These are phyloP conservation scores for Cherax destructor DNA, from an alignment of 1,140 invertebrate species.

Conservation along the genomic window DNA sequence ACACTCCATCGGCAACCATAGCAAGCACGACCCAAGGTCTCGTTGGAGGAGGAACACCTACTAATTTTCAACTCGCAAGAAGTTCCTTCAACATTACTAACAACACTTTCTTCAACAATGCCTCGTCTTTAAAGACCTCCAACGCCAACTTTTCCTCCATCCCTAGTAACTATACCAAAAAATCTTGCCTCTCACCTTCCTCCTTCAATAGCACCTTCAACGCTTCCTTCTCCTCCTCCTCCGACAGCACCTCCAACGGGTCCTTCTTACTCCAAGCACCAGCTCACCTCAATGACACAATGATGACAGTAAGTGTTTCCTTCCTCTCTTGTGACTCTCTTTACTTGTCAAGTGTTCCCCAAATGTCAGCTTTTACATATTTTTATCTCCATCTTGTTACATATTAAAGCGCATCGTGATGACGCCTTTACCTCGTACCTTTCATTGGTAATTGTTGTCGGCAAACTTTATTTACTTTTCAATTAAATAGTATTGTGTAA, in stretches of 20 bases:
- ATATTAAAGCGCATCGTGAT: not conserved
- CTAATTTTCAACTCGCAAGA: not conserved
- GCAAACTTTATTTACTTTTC: too few species aligned
- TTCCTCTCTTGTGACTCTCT: too few species aligned
- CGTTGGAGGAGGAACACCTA: slow-evolving; percentile 2
- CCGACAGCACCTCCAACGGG: slow-evolving; percentile 24
- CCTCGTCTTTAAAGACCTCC: not conserved
- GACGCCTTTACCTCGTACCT: not conserved
- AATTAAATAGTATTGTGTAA: too few species aligned
- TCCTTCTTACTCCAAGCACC: slow-evolving; percentile 17
- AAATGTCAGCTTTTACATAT: too few species aligned
- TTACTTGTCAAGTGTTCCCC: too few species aligned
- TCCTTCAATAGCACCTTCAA: not conserved
- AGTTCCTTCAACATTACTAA: slow-evolving; percentile 6
- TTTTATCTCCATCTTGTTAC: too few species aligned
- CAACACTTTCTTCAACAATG: not conserved
- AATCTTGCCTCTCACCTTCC: not conserved
- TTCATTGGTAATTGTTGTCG: not conserved
- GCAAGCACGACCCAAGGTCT: not conserved
- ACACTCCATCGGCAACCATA: not conserved
- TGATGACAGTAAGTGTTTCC: slow-evolving; percentile 39
- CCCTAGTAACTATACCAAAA: not conserved
- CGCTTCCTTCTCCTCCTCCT: not conserved
- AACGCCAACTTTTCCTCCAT: not conserved
- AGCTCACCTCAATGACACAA: slow-evolving; percentile 47